Base-by-base conservation (phyloP, 1,140 invertebrate genomes). In the Euura saliciscinereae region DNA sequence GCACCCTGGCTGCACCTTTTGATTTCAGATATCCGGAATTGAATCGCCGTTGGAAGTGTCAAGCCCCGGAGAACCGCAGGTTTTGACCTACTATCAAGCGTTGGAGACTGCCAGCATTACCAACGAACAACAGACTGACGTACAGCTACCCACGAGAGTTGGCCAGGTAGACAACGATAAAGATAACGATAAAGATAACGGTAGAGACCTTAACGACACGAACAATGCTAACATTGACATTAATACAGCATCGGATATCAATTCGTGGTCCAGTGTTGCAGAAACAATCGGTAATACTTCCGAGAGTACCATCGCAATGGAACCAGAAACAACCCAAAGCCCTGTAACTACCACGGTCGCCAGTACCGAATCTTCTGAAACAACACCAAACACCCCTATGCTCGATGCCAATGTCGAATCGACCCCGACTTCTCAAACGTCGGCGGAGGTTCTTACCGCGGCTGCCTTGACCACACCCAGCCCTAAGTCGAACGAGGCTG, bases 1-100 rank as follows among this genome's bases (percentile, higher is more conserved):
- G 85, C 83, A 86, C 82, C 76, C 72, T 73, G 81, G 78, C 81
- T 77, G 78, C 79, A 79, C 80, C 70, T 86, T 86, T 71, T 87
- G 82, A 79, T 87, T 86, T 68, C 85, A 87, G 86, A 82, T 82
- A 76, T 76, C 76, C 65, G 76, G 76, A 65, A 72, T 70, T 66
- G 70, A 75, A 59, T 76, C 81, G 44, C 76, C 80, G 44, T 78
- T 86, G 46, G 79, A 81, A 67, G 78, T 86, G 70, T 81, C 79
- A 71, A 87, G 79, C 73, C 82, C 83, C 69, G 81, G 84, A 68
- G 83, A 86, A 73, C 80, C 85, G 4, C 83, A 84, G 76, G 77
- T 85, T 70, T 66, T 85, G 74, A 87, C 84, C 69, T 82, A 82
- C 76, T 86, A 86, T 80, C 83, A 84, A n/a, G 84, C 84, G 13